phyloP scores from a whole-genome alignment of 2,888 invertebrate species.

The Augochlorella aurata region DNA sequence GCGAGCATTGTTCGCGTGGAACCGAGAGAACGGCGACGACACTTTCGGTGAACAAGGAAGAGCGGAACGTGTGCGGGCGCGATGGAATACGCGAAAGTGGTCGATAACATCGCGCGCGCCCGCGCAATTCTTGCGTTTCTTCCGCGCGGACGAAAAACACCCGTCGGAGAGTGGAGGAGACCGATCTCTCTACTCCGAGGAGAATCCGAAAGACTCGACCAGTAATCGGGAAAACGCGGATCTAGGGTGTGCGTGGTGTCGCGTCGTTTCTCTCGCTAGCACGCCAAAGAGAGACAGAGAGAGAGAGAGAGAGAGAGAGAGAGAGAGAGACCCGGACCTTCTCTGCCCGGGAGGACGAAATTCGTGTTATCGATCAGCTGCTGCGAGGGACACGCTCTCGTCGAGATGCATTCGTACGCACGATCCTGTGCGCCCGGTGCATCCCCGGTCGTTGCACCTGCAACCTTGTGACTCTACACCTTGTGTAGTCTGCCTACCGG shows the following conservation, averaged over 20 bases:
- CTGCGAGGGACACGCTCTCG: constrained; percentile 42
- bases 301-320: background rate
- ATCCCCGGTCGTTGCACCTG: constrained; percentile 22
- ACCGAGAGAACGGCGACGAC: background rate
- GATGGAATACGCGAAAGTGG: constrained; percentile 60
- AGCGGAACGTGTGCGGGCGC: constrained; percentile 8
- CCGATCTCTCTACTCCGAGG: background rate
- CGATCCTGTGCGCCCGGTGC: constrained; percentile 35
- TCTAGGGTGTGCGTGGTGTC: background rate
- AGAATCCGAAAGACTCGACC: background rate
- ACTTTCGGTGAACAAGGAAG: background rate
- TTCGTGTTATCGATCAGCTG: constrained; percentile 60
- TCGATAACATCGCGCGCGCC: constrained; percentile 76
- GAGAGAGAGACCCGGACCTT: background rate
- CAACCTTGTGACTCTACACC: background rate
- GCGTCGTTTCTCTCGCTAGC: background rate
- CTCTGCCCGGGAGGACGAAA: constrained; percentile 45
- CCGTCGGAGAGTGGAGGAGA: background rate
- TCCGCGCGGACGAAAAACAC: constrained; percentile 26
- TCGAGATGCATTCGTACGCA: constrained; percentile 52
- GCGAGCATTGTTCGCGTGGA: background rate
- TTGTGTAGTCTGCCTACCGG: background rate
- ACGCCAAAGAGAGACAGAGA: background rate
- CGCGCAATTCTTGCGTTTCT: constrained; percentile 64
- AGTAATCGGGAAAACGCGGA: background rate